Base-by-base conservation (phyloP, 2,888 invertebrate species). In the Drosophila paracracens region DNA sequence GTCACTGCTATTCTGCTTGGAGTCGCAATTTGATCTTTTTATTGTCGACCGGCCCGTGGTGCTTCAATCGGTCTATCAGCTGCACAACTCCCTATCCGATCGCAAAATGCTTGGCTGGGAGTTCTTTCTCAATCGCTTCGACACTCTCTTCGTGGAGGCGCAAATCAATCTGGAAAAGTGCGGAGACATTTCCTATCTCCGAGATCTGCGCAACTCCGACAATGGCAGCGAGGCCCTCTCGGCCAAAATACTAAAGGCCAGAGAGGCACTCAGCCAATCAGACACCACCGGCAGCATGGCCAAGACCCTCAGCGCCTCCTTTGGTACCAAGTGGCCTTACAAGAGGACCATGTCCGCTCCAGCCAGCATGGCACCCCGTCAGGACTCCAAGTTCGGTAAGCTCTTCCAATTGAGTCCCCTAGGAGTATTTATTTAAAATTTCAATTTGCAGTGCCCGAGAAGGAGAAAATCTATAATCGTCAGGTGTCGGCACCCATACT, bases 11-110 rank as follows among this genome's bases (percentile, higher is more conserved):
- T 96, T 97, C 94, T 99, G 99, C 93, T 94, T 99, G 94, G 99
- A 99, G 94, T 97, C 98, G 0, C 99, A 99, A 94, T 99, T 99
- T 94, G 99, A 99, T 94, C 95, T 97, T 72, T 98, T 99, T 75
- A 98, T 99, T 72, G 96, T 98, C 70, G 99, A 99, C 93, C 95
- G 99, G 48, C 98, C 99, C 0, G 97, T 99, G 95, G 97, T 99
- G 36, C 95, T 99, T 48, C 98, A 99, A 92, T 97, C 98, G 2
- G 95, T 99, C 62, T 98, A 98, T 93, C 98, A 99, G 92, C 95
- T 99, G 8, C 98, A 98, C 92, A 98, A 98, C 92, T 97, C 98
- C 3, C 95, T 99, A 36, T 97, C 97, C 82, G 98, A 99, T 92
- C 95, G 98, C 53, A 96, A 96, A 88, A 97, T 99, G 70, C 94